These are phyloP conservation scores for Cancer borealis DNA, from an alignment of 2,888 invertebrate genomes.

Conservation along the genomic window DNA sequence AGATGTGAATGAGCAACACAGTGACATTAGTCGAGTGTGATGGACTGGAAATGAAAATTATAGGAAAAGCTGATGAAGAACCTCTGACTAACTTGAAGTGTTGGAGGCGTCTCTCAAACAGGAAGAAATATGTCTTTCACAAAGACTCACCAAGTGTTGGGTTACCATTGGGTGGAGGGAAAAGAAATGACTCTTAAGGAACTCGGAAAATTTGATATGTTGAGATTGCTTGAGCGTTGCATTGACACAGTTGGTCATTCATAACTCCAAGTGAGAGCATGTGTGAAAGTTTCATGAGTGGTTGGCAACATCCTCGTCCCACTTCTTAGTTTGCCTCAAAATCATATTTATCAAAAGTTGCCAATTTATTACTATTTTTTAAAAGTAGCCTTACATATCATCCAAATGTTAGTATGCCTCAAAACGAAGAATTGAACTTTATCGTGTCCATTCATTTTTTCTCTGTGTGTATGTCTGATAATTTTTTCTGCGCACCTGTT, in stretches of 20 bases:
- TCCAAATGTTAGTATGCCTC: not conserved
- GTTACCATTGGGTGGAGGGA: not conserved
- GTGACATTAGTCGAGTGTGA: not conserved
- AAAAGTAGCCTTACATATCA: not conserved
- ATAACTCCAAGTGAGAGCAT: not conserved
- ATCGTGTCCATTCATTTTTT: not conserved
- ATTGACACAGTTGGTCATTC: not conserved
- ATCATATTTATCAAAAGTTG: not conserved
- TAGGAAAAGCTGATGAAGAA: not conserved
- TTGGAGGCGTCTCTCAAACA: not conserved
- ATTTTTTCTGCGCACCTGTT: not conserved
- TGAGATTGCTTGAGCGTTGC: not conserved
- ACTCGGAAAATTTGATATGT: not conserved
- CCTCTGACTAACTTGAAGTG: not conserved
- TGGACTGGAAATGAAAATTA: not conserved
- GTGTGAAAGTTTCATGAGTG: not conserved
- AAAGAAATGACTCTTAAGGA: not conserved
- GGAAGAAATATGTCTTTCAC: not conserved
- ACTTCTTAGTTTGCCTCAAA: not conserved
- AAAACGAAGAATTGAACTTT: not conserved
- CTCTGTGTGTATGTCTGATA: not conserved
- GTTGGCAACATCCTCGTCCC: not conserved
- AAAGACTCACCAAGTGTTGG: not conserved
- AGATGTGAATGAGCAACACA: not conserved
- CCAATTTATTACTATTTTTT: not conserved